phyloP scores from a whole-genome alignment of 2,113 vertebrate species.

The Perca schrenkii region DNA sequence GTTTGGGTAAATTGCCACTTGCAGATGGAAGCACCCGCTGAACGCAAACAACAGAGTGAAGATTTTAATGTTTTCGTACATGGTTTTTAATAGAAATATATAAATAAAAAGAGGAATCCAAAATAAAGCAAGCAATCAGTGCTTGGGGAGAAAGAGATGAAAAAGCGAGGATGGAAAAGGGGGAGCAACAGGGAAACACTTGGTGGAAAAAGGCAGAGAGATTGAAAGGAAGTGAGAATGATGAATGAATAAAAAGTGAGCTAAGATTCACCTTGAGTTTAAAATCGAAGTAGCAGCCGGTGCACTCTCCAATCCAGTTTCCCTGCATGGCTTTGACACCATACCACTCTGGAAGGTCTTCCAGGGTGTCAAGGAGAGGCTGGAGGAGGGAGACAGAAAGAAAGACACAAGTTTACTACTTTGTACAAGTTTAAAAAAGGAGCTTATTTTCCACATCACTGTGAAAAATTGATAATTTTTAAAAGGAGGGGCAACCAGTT shows the following conservation, averaged over 20 bases:
- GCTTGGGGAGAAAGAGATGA: constrained; percentile 34
- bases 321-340: constrained; percentile 98
- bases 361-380: constrained; percentile 91
- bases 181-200: constrained; percentile 11
- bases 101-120: constrained; percentile 15
- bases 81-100: constrained; percentile 31
- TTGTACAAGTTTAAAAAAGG: constrained; percentile 28
- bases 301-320: constrained; percentile 97
- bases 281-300: constrained; percentile 93
- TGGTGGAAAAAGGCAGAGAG: neutral
- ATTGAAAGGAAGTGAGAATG: constrained; percentile 39
- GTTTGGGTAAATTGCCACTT: constrained; percentile 54
- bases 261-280: constrained; percentile 89
- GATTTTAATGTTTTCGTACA: constrained; percentile 27
- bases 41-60: constrained; percentile 25
- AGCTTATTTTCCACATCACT: constrained; percentile 27
- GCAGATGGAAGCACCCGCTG: constrained; percentile 20
- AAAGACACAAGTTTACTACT: constrained; percentile 30
- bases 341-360: constrained; percentile 95
- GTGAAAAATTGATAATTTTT: constrained; percentile 6
- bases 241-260: constrained; percentile 49
- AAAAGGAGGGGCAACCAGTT: neutral
- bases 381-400: constrained; percentile 66
- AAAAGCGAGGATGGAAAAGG: constrained; percentile 18
- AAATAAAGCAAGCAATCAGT: constrained; percentile 54